These are phyloP conservation scores for Lagria hirta DNA, from an alignment of 2,888 invertebrate genomes.

Conservation along the genomic window DNA sequence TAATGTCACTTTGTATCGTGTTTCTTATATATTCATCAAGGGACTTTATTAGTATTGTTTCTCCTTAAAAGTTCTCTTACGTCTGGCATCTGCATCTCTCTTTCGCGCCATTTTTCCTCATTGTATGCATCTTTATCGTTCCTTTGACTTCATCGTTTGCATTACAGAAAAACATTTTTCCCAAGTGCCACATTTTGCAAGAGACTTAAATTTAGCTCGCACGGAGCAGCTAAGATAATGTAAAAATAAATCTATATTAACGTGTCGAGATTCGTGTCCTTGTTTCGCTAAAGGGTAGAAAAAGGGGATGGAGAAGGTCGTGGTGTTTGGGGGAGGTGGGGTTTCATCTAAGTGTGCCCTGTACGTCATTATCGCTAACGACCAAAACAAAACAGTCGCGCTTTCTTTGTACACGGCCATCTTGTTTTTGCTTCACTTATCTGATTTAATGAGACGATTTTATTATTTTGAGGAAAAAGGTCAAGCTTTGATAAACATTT, in stretches of 20 bases:
- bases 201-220: conserved; percentile 47
- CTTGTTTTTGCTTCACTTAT: conserved; percentile 53
- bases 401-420: conserved; percentile 51
- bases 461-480: too few species aligned
- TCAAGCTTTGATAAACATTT: too few species aligned
- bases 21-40: conserved; percentile 54
- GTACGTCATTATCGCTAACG: conserved; percentile 52
- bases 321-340: conserved; percentile 26
- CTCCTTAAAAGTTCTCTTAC: conserved; percentile 9
- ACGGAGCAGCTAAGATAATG: conserved; percentile 43
- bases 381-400: conserved; percentile 51
- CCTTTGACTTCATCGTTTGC: conserved; percentile 11
- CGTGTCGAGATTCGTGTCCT: conserved; percentile 24
- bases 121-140: conserved; percentile 9
- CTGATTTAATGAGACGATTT: conserved; percentile 49
- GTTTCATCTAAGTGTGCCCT: conserved; percentile 41
- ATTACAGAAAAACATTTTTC: conserved; percentile 45
- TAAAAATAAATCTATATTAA: conserved; percentile 44
- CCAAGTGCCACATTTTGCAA: conserved; percentile 49
- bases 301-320: conserved; percentile 25
- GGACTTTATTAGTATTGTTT: conserved; percentile 50
- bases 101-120: neutral
- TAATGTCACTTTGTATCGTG: conserved; percentile 53
- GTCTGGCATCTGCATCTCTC: conserved; percentile 7
- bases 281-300: conserved; percentile 16